Percentiles rank a stretch among this genome's conserved stretches.
Conservation (phyloP, 2,888 invertebrate species). For the Xestobium rufovillosum region DNA sequence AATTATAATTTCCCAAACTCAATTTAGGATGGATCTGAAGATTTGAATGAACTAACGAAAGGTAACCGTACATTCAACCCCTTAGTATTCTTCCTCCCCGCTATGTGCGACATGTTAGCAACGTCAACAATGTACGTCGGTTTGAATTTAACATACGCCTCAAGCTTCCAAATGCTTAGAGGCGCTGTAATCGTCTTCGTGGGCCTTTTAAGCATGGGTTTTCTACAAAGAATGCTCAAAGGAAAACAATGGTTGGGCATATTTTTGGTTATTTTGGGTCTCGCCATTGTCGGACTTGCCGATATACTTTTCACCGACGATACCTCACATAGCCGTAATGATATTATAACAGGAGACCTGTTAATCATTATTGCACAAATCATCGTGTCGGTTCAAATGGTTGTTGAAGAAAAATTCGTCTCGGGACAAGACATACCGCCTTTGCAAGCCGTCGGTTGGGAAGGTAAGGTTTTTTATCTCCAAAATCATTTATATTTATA, state of each 20-base stretch:
- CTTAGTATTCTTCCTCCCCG: constrained; percentile 73
- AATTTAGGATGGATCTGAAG: constrained; percentile 42
- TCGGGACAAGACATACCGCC: constrained; percentile 78
- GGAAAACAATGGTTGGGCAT: constrained; percentile 73
- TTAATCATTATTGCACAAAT: constrained; percentile 70
- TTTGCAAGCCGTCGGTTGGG: constrained; percentile 89
- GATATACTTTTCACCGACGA: constrained; percentile 54
- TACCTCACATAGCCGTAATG: constrained; percentile 52
- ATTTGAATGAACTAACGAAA: constrained; percentile 54
- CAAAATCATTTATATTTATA: constrained; percentile 38
- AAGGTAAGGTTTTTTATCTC: constrained; percentile 51
- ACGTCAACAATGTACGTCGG: constrained; percentile 90
- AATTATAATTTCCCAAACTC: too few relatives aligned
- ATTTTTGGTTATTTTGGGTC: constrained; percentile 59
- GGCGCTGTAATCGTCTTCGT: constrained; percentile 86
- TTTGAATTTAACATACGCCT: constrained; percentile 82
- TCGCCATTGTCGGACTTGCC: constrained; percentile 64
- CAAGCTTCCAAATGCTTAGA: constrained; percentile 94
- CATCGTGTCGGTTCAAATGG: constrained; percentile 85
- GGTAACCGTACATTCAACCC: constrained; percentile 73
- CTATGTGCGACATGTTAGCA: constrained; percentile 81
- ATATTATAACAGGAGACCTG: constrained; percentile 73
- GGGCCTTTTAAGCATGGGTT: constrained; percentile 76
- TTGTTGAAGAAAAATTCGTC: constrained; percentile 89
- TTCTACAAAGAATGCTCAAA: constrained; percentile 60